Conservation (phyloP, 2,797 vertebrate species). For the Brachyrhaphis roseni region DNA sequence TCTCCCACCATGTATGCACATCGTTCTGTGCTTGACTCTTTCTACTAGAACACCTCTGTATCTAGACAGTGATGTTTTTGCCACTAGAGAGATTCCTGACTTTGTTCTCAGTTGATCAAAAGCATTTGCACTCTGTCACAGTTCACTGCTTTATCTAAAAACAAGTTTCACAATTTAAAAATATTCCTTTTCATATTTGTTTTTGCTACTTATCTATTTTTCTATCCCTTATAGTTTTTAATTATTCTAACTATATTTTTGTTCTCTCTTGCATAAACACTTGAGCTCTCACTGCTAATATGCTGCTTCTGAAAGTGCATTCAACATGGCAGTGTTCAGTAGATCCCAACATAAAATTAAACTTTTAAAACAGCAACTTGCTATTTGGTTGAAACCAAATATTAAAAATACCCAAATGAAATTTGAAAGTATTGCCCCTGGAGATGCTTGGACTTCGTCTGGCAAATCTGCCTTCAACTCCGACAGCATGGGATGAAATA, state of each 20-base stretch:
- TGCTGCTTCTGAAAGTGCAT: not conserved
- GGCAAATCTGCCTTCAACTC: not conserved
- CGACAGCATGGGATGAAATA: slow-evolving; percentile 21
- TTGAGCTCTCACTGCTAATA: not conserved
- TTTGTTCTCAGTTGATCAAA: not conserved
- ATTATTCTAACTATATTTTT: not conserved
- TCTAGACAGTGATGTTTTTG: not conserved
- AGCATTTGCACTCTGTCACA: not conserved
- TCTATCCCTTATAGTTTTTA: not conserved
- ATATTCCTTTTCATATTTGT: not conserved
- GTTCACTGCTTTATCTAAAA: not conserved
- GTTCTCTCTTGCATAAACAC: not conserved
- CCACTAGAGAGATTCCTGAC: not conserved
- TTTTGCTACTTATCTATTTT: not conserved
- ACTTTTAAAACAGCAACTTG: not conserved
- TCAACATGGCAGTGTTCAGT: not conserved
- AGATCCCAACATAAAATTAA: not conserved
- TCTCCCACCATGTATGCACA: not conserved
- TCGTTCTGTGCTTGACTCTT: not conserved
- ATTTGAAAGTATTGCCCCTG: not conserved
- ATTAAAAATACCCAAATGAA: slow-evolving; percentile 12
- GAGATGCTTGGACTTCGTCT: not conserved
- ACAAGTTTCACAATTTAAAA: not conserved
- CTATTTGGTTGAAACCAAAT: slow-evolving; percentile 6
- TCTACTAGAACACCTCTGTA: not conserved